Evolutionary conservation across 1,140 invertebrate species (phyloP).

Genomic region (Drosophila erecta): DNA sequence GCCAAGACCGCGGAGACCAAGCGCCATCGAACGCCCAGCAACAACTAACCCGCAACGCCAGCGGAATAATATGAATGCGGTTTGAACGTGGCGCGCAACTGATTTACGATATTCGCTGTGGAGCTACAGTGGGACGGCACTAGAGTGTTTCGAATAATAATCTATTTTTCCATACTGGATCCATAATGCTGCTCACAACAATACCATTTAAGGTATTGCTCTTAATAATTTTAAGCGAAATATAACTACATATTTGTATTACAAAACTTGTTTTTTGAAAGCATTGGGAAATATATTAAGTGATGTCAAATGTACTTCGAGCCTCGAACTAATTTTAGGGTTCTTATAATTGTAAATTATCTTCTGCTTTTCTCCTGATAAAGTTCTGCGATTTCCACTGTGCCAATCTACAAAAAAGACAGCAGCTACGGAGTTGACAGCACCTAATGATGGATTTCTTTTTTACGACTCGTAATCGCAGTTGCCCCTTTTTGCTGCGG

Average conservation of each 20-base stretch:
- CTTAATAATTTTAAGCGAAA: background rate
- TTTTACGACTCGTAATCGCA: conserved; percentile 71
- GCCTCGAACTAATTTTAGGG: too few relatives aligned
- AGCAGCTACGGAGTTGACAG: conserved; percentile 29
- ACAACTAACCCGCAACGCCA: conserved; percentile 24
- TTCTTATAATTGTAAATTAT: background rate
- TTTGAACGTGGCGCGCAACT: conserved; percentile 64
- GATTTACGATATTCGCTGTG: conserved; percentile 71
- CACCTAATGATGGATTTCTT: conserved; percentile 76
- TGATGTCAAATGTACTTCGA: too few relatives aligned
- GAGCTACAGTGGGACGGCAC: conserved; percentile 18
- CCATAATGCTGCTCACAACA: too few relatives aligned
- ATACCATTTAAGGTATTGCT: too few relatives aligned
- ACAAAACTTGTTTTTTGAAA: too few relatives aligned
- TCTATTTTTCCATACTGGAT: background rate
- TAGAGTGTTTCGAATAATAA: background rate
- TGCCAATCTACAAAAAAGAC: conserved; percentile 29
- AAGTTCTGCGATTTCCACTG: conserved; percentile 37
- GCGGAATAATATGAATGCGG: conserved; percentile 29
- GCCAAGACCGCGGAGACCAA: conserved; percentile 29
- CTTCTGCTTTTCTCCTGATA: background rate
- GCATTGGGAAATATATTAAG: too few relatives aligned
- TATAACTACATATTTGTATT: too few relatives aligned
- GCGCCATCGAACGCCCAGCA: conserved; percentile 32
- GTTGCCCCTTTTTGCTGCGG: conserved; percentile 15